Conservation (phyloP, 2,797 vertebrate species). For the Eulemur mongoz region DNA sequence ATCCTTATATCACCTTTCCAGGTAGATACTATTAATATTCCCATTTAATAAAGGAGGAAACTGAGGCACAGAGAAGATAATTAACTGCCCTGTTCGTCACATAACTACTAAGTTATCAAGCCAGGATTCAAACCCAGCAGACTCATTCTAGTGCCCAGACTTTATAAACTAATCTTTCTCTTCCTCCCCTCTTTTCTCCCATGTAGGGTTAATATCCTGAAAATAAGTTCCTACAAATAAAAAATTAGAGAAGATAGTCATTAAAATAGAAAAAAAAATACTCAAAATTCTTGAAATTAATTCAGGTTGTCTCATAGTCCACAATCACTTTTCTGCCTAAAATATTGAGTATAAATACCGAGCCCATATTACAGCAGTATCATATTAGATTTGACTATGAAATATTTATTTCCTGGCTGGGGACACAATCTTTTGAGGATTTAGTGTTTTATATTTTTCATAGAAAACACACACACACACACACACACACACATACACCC, state of each 20-base stretch:
- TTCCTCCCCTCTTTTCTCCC: background rate
- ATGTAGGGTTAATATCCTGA: background rate
- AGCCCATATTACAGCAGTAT: background rate
- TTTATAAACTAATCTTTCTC: background rate
- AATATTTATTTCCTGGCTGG: background rate
- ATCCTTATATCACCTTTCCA: background rate
- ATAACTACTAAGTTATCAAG: background rate
- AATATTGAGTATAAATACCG: background rate
- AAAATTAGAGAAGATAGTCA: background rate
- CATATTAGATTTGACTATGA: background rate
- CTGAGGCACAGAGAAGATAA: background rate
- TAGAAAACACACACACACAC: background rate
- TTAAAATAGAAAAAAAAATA: background rate
- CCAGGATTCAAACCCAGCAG: background rate
- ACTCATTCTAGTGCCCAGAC: background rate
- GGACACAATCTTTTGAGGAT: background rate
- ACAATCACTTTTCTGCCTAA: background rate
- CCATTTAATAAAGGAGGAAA: constrained; percentile 34
- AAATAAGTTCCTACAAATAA: background rate
- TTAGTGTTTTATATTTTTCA: constrained; percentile 51
- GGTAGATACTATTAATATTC: background rate
- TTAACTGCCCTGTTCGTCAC: background rate
- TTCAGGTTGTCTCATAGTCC: background rate
- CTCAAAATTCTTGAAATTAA: constrained; percentile 15
- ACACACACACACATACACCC: background rate